Base-by-base conservation (phyloP, 2,888 invertebrate species). In the Megaustenia siamemsis region DNA sequence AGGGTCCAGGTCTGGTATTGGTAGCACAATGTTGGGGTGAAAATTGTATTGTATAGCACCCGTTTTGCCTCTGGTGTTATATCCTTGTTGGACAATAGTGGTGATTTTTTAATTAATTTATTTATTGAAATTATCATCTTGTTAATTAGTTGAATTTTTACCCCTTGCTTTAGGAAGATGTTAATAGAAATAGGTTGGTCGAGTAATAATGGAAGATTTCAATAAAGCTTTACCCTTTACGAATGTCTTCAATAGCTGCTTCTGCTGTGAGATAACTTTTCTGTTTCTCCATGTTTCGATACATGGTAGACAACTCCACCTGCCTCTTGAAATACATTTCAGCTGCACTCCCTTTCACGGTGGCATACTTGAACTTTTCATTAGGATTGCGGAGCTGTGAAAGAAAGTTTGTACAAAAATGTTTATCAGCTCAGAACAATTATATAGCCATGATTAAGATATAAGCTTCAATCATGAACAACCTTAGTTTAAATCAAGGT, bases 321-420 rank as follows among this genome's bases (percentile, higher is more conserved):
- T 99, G 99, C 68, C 99, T 95, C 88, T 98, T 96, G 94, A 99
- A 99, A 94, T 99, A 99, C 97, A 98, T 98, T 93, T 99, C 99
- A 83, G 99, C 99, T 32, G 99, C 97, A 38, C 99, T 99, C 40
- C 98, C 98, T 93, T 98, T 98, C 24, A 99, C 99, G 0, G 99
- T 99, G 1, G 99, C 99, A 93, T 99, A 99, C 0, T 98, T 98
- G 91, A 99, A 96, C 94, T 99, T 99, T 94, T 99, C 99, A 96
- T 98, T 98, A n/a, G 99, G 99, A 94, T 99, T 99, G 83, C 99
- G 95, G 86, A 98, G 95, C 98, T 98, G 94, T 81, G 24, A 49
- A n/a, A 43, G n/a, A 68, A 5, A 10, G 18, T 40, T 24, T 40
- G 1, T 38, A 21, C 18, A 69, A 40, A 69, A 69, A 40, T 35